These are phyloP conservation scores for Arbacia lixula DNA, from an alignment of 53 echinoderm and acorn worm species.

Conservation along the genomic window DNA sequence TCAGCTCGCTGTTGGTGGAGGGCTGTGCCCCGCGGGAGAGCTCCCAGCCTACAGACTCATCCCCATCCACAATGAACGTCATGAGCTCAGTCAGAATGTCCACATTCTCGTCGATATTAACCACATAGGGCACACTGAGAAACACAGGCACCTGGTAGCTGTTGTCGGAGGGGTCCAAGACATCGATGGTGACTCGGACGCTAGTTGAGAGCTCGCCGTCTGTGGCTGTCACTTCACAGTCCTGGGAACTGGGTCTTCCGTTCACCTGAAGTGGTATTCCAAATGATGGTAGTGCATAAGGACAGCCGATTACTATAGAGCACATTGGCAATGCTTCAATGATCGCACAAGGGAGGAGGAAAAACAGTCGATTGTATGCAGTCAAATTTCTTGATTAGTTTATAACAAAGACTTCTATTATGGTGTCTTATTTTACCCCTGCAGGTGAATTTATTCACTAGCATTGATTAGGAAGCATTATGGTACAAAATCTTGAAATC, in stretches of 20 bases:
- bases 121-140: not conserved
- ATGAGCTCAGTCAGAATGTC: not conserved
- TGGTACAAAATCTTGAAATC: too few relatives aligned
- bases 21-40: constrained; percentile 75
- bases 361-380: too few relatives aligned
- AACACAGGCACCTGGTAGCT: constrained; percentile 14
- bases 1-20: constrained; percentile 76
- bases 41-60: constrained; percentile 50
- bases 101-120: constrained; percentile 56
- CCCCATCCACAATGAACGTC: not conserved
- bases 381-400: too few relatives aligned
- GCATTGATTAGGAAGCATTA: too few relatives aligned
- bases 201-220: not conserved
- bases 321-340: too few relatives aligned
- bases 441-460: too few relatives aligned
- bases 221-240: constrained; percentile 8
- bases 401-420: too few relatives aligned
- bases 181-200: constrained; percentile 27
- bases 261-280: not conserved
- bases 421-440: too few relatives aligned
- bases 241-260: not conserved
- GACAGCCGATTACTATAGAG: not conserved
- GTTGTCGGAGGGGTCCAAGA: not conserved
- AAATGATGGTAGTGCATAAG: not conserved
- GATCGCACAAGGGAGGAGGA: too few relatives aligned